A percentile compares a stretch with the other conserved stretches of the same genome.
Conservation (phyloP, 2,797 vertebrate genomes). For the Cygnus olor region DNA sequence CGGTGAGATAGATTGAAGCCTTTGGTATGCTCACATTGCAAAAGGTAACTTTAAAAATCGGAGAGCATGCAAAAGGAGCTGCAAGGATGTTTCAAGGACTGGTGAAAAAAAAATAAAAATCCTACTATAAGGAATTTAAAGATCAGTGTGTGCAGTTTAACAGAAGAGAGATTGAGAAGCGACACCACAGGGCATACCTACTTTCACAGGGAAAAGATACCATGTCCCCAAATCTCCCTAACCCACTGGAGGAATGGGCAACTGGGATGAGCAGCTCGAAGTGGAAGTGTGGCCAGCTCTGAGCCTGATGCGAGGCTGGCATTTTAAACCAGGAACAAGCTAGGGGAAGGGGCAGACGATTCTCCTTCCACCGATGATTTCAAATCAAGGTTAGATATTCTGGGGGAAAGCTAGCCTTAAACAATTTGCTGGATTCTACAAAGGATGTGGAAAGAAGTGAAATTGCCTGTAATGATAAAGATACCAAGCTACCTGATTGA, state of each 20-base stretch:
- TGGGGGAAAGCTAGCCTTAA: neutral
- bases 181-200: neutral
- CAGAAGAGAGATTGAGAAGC: neutral
- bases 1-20: neutral
- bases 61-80: neutral
- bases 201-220: neutral
- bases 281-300: neutral
- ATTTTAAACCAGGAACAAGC: neutral
- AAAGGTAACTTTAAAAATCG: neutral
- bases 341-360: neutral
- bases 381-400: neutral
- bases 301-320: accelerated
- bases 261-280: accelerated
- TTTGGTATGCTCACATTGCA: neutral
- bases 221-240: neutral
- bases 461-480: neutral
- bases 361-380: neutral
- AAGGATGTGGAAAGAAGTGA: neutral
- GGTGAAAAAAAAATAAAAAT: neutral
- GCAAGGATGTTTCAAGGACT: neutral
- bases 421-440: neutral
- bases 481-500: neutral
- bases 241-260: neutral
- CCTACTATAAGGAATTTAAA: neutral
- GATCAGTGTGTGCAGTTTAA: neutral